A percentile compares a stretch with the other conserved stretches of the same genome.
These are phyloP conservation scores for Tupaia tana DNA, from an alignment of 2,113 vertebrate species.

Conservation along the genomic window DNA sequence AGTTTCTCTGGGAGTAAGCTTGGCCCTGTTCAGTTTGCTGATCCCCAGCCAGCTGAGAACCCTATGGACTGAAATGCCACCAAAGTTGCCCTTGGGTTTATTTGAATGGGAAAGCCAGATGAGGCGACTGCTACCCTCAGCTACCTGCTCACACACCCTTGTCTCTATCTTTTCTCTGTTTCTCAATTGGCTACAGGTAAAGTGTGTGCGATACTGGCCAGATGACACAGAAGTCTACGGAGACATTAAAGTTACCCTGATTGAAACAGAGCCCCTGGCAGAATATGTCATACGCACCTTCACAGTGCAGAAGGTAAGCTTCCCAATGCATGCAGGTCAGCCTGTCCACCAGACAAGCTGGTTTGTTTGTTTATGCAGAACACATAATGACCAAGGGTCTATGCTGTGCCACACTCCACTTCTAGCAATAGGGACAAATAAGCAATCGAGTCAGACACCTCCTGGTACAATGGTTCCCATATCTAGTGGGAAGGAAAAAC, in stretches of 20 bases:
- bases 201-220: constrained; percentile 98
- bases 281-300: constrained; percentile 98
- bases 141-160: background rate
- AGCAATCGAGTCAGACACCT: background rate
- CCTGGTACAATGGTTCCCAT: too few relatives aligned
- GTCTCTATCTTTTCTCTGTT: constrained; percentile 57
- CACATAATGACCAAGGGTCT: rapidly evolving
- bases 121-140: background rate
- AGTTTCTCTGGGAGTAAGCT: background rate
- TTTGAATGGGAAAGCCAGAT: constrained; percentile 61
- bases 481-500: background rate
- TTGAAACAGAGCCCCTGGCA: constrained; percentile 96
- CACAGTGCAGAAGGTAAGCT: constrained; percentile 96
- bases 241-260: constrained; percentile 97
- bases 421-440: background rate
- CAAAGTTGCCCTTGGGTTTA: constrained; percentile 49
- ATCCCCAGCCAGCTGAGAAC: constrained; percentile 36
- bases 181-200: constrained; percentile 88
- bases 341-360: rapidly evolving
- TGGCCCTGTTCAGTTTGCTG: background rate
- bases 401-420: background rate
- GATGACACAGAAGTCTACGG: constrained; percentile 97
- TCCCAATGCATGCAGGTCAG: background rate
- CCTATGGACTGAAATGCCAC: constrained; percentile 47
- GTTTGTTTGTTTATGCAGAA: background rate